These are phyloP conservation scores for Keiferia lycopersicella DNA, from an alignment of 2,888 invertebrate genomes.

Conservation along the genomic window DNA sequence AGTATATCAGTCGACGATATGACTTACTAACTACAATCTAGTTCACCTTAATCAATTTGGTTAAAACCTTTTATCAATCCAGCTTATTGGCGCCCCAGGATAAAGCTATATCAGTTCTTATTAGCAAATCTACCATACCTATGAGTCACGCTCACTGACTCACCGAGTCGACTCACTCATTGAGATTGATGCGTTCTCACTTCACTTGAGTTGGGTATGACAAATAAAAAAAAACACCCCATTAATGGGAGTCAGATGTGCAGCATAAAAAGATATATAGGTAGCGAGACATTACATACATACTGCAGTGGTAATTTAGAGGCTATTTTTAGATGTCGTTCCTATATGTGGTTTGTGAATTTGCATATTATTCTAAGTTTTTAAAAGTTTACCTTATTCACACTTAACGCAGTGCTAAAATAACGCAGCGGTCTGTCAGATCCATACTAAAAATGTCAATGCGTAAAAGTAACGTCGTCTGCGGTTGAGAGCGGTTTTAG, in stretches of 20 bases:
- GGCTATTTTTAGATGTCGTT: neutral
- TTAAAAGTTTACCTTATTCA: too few species aligned
- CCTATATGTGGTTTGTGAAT: neutral
- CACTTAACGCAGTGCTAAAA: too few species aligned
- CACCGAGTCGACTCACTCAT: slow-evolving; percentile 41
- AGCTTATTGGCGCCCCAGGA: too few species aligned
- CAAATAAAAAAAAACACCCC: neutral
- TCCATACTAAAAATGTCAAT: too few species aligned
- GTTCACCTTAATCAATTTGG: too few species aligned
- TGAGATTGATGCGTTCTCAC: slow-evolving; percentile 58
- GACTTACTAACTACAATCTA: too few species aligned
- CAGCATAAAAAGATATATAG: neutral
- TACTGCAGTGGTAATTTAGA: neutral
- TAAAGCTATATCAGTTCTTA: neutral
- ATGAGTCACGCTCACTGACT: slow-evolving; percentile 44
- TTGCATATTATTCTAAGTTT: neutral
- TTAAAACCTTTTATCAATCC: too few species aligned
- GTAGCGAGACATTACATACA: neutral
- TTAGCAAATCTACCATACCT: neutral
- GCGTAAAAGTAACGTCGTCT: too few species aligned
- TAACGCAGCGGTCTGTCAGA: too few species aligned
- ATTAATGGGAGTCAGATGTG: slow-evolving; percentile 15
- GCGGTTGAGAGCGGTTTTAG: too few species aligned
- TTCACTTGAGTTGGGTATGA: slow-evolving; percentile 16
- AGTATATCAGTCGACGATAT: too few species aligned